Percentiles rank a stretch among this genome's conserved stretches.
Evolutionary conservation across 2,113 vertebrate genomes (phyloP).

Genomic region (Silurus meridionalis): DNA sequence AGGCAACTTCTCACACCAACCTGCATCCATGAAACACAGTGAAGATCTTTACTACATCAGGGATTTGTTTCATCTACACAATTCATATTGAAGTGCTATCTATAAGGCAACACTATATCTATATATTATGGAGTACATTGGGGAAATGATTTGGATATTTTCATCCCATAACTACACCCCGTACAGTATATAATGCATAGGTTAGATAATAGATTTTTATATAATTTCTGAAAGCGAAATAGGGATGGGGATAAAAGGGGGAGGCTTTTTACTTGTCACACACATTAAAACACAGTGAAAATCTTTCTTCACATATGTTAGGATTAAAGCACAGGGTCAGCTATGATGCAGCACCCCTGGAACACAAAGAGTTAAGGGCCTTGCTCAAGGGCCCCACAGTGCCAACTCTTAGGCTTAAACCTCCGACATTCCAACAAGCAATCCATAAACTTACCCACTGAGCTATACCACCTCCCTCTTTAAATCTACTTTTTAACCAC

Average conservation of each 20-base stretch:
- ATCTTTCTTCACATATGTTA: too few relatives aligned
- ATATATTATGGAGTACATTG: neutral
- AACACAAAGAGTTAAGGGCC: too few relatives aligned
- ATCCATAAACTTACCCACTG: too few relatives aligned
- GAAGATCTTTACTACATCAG: neutral
- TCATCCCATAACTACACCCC: neutral
- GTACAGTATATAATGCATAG: too few relatives aligned
- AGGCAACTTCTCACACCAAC: slow-evolving; percentile 77
- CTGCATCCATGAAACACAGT: slow-evolving; percentile 54
- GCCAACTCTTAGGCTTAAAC: too few relatives aligned
- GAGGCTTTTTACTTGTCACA: too few relatives aligned
- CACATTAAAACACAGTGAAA: too few relatives aligned
- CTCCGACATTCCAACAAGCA: too few relatives aligned
- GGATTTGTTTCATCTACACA: slow-evolving; percentile 1
- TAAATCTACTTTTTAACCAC: neutral
- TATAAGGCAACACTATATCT: neutral
- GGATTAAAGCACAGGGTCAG: too few relatives aligned
- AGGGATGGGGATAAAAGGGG: too few relatives aligned
- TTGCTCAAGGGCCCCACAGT: too few relatives aligned
- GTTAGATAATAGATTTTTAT: neutral
- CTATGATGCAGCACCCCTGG: too few relatives aligned
- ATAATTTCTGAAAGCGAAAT: neutral
- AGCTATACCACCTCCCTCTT: neutral
- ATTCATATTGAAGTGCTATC: neutral
- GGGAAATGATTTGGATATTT: neutral